Base-by-base conservation (phyloP, 2,113 vertebrate genomes). In the Herpetotheres cachinnans region DNA sequence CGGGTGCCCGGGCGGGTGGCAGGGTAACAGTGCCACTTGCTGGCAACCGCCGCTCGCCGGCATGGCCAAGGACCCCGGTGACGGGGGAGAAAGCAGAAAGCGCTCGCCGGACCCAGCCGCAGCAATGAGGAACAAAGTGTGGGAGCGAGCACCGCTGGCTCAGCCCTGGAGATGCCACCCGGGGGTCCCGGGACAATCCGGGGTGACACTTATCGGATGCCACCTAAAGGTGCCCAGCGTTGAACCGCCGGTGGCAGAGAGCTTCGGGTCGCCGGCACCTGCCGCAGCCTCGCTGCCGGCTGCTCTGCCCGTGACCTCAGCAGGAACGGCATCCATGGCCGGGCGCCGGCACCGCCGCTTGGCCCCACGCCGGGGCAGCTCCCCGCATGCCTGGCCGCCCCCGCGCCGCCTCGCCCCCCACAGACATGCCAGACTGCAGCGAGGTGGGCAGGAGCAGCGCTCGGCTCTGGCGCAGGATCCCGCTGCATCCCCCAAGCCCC, bases 101-200 rank as follows among this genome's bases (percentile, higher is more conserved):
- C 1, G 3, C 56, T 32, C 3, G 0, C 46, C 5, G 2, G 44
- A 18, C 5, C 11, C 91, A 30, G 67, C 58, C 15, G 8, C 1
- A 3, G 32, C 21, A 2, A 1, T 0, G 25, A 30, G 16, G 25
- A 16, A 30, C 44, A 46, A 30, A 32, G 24, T 10, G 6, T 49
- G 4, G 4, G n/a, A 27, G 34, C 0, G 0, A 44, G 49, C 0
- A 0, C 12, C 4, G 9, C 17, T 6, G 9, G 50, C 50, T 74
- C 18, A 4, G 36, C 36, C 14, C 32, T 8, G 1, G 30, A 0
- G 4, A 38, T 7, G 50, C 62, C 9, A 8, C 11, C 55, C 1
- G 2, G 7, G 13, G 38, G 32, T 3, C 26, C 30, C 0, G 0
- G 77, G 19, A 38, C 47, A 47, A 16, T 5, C 22, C 0, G 1